phyloP scores from a whole-genome alignment of 2,797 vertebrate species.

The Malacoctenus gilli region DNA sequence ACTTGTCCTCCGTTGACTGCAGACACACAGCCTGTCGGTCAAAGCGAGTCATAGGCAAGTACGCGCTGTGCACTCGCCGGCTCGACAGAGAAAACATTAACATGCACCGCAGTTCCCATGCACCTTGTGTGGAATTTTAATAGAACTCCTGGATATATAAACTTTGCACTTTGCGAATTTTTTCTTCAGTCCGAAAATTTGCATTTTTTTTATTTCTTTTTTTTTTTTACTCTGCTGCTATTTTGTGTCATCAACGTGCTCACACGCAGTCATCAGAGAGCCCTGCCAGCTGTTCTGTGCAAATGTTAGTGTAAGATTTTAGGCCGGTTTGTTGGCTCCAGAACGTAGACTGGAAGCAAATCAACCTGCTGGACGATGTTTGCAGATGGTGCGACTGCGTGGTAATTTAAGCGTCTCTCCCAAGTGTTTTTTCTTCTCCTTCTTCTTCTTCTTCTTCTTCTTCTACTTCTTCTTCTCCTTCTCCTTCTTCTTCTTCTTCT shows the following conservation, averaged over 20 bases:
- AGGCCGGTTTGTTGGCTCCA: constrained; percentile 29
- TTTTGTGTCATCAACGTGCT: constrained; percentile 18
- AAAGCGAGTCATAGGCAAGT: background rate
- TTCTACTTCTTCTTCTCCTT: background rate
- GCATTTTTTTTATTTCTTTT: no score
- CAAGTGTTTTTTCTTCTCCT: constrained; percentile 13
- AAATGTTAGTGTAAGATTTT: constrained; percentile 26
- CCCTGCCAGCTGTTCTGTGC: constrained; percentile 27
- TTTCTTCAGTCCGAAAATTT: constrained; percentile 5
- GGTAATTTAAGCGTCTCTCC: constrained; percentile 26
- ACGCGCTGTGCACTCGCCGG: no score
- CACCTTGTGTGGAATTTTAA: constrained; percentile 8
- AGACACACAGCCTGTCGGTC: background rate
- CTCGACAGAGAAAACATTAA: constrained; percentile 7
- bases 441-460: constrained; percentile 9
- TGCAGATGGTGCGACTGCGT: constrained; percentile 9
- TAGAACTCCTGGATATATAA: background rate
- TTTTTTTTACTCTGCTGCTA: constrained; percentile 14
- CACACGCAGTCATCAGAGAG: constrained; percentile 16
- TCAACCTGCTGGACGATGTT: constrained; percentile 27
- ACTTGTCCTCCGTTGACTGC: constrained; percentile 1
- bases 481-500: no score
- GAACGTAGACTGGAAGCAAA: constrained; percentile 34
- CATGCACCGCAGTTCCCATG: background rate
- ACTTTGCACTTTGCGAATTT: no score